Evolutionary conservation across 2,888 invertebrate genomes (phyloP), one percentile per base, ranked within the genome.

Genomic region (Amiota communis): DNA sequence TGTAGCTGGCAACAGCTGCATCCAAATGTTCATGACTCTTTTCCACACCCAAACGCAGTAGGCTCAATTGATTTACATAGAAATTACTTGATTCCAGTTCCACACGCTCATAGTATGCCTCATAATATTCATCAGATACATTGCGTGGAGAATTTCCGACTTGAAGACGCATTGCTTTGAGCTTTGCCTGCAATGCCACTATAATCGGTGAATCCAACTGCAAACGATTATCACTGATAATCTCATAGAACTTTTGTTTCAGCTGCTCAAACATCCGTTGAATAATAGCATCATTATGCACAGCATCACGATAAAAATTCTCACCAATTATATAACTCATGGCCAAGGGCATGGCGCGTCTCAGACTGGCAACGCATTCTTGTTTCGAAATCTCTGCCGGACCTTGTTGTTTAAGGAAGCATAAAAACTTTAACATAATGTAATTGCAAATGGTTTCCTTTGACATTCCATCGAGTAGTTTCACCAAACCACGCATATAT

Each of bases 301-400:
- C 77, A 0, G 74, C 74, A 13, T 83, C 81, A 23, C 76, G 73
- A 74, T 88, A 84, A 65, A 86, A 87, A 4, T 86, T 79, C 11
- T 80, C 75, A 2, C 88, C 88, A 6, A 89, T 81, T 1, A 88
- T 67, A 74, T 85, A 83, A 12, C 87, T 88, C 65, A 87, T 77
- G 8, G 87, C 88, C 75, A 88, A 72, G 0, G 88, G 88, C 89
- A 88, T 88, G 49, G 84, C 85, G 9, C 87, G 83, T 6, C 89
- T 77, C 20, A 88, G 67, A 57, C 85, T 85, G 48, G 82, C 81
- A 15, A 86, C 81, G 67, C 88, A 88, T 70, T 88, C 88, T 11
- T 80, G 81, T 0, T 84, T 80, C 0, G 85, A 81, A 1, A 85
- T 86, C 74, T 87, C 87, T 1, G 85, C 86, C 0, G 89, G 88